A percentile compares a stretch with the other conserved stretches of the same genome.
Conservation (phyloP, 2,113 vertebrate genomes). For the Cygnus buccinator region DNA sequence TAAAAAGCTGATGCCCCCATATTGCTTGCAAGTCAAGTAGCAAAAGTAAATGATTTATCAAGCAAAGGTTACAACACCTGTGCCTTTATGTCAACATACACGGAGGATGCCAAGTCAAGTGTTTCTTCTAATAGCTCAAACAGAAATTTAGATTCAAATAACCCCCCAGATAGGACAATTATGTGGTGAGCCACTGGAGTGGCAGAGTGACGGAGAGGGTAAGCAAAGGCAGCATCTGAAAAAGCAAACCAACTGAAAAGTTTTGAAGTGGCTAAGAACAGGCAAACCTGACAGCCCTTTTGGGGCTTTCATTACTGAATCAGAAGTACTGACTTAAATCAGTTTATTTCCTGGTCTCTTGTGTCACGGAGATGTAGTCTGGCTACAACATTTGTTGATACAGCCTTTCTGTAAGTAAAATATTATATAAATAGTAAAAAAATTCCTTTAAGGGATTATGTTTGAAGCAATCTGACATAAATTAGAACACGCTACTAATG, state of each 20-base stretch:
- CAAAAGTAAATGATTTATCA: conserved; percentile 79
- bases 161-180: conserved; percentile 59
- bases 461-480: conserved; percentile 8
- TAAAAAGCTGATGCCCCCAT: conserved; percentile 61
- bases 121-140: conserved; percentile 71
- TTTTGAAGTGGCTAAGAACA: conserved; percentile 29
- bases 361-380: not conserved
- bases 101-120: conserved; percentile 66
- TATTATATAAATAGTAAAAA: not conserved
- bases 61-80: conserved; percentile 76
- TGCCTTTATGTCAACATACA: conserved; percentile 75
- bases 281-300: conserved; percentile 26
- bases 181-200: not conserved
- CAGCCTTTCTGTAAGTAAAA: conserved; percentile 37
- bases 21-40: conserved; percentile 56
- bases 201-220: conserved; percentile 40
- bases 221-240: conserved; percentile 6
- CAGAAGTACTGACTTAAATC: conserved; percentile 22
- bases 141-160: conserved; percentile 75
- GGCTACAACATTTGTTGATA: conserved; percentile 15
- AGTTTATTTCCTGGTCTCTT: not conserved
- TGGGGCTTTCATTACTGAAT: conserved; percentile 32
- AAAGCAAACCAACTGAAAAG: conserved; percentile 23
- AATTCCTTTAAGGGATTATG: not conserved
- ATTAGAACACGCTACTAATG: conserved; percentile 13